Base-by-base conservation (phyloP, 2,888 invertebrate species). In the Strigamia crassipes region DNA sequence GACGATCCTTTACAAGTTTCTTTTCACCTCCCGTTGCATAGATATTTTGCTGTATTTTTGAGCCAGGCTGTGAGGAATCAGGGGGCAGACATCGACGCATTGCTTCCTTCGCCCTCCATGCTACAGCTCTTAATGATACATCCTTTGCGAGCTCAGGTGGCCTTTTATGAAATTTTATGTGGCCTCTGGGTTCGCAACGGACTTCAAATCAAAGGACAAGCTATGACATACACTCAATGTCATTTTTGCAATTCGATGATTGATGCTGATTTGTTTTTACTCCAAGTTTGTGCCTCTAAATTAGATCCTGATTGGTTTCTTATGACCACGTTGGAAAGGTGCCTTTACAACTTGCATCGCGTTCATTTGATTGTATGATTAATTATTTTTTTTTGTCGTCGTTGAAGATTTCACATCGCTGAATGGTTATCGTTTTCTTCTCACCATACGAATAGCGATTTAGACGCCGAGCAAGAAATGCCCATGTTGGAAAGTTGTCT, bases 191-290 rank as follows among this genome's bases (percentile, higher is more conserved):
- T 97, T 81, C 92, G 98, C 84, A 99, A 98, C 89, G 99, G 98
- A 0, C 90, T 97, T 12, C 97, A 97, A 90, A 97, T 99, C 87
- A 96, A 96, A 88, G 97, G 97, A n/a, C 98, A 99, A 89, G 97
- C 97, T 46, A 97, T 97, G 97, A 97, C 97, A 21, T 99, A 99
- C 89, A 96, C 97, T 86, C 98, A 99, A 89, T 96, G 96, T 85
- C 97, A 98, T 89, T 98, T 99, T 90, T 98, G 97, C 90, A 97
- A 97, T 89, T 97, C 97, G 13, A 97, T 98, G 96, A 96, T 97
- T 13, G 98, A 99, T 88, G 95, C 97, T 87, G 99, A 99, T 90
- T 90, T 99, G 84, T 98, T 95, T 89, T 92, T 98, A 86, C 90
- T 98, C 85, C 98, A 99, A 91, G 92, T 97, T 81, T 96, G 96